Conservation (phyloP, 2,113 vertebrate genomes). For the Coracopsis vasa region DNA sequence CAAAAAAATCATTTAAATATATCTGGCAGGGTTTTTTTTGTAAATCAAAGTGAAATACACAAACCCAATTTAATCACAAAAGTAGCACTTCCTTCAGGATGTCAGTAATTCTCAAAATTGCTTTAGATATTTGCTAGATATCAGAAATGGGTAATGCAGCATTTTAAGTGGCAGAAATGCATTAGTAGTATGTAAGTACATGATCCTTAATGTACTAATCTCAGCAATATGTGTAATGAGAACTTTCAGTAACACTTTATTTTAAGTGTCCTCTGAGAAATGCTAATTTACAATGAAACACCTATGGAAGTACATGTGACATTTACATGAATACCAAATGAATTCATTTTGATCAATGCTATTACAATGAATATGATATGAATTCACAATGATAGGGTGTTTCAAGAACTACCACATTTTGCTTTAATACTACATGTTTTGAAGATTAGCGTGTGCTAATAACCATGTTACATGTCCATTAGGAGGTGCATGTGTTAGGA, state of each 20-base stretch:
- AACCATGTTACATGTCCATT: neutral
- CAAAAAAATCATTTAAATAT: conserved; percentile 43
- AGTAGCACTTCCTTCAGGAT: conserved; percentile 72
- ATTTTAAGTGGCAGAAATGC: conserved; percentile 80
- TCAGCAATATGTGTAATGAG: conserved; percentile 82
- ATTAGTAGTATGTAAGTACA: conserved; percentile 81
- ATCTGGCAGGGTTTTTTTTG: neutral
- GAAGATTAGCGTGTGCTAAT: conserved; percentile 33
- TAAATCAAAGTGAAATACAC: conserved; percentile 58
- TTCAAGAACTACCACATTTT: conserved; percentile 67
- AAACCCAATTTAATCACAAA: conserved; percentile 70
- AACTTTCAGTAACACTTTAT: conserved; percentile 85
- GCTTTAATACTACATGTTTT: conserved; percentile 64
- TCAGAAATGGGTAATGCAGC: conserved; percentile 76
- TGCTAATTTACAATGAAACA: conserved; percentile 85
- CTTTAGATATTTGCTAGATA: conserved; percentile 77
- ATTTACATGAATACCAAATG: conserved; percentile 84
- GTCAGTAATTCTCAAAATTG: conserved; percentile 79
- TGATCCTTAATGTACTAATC: conserved; percentile 84
- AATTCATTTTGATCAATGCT: conserved; percentile 85
- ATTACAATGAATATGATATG: conserved; percentile 77
- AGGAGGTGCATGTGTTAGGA: neutral
- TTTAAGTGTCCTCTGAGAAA: conserved; percentile 86
- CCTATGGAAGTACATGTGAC: conserved; percentile 83
- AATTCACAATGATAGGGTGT: conserved; percentile 73